Evolutionary conservation across 2,797 vertebrate species (phyloP), one percentile per base, ranked within the genome.

Genomic region (Clarias platycephalus): DNA sequence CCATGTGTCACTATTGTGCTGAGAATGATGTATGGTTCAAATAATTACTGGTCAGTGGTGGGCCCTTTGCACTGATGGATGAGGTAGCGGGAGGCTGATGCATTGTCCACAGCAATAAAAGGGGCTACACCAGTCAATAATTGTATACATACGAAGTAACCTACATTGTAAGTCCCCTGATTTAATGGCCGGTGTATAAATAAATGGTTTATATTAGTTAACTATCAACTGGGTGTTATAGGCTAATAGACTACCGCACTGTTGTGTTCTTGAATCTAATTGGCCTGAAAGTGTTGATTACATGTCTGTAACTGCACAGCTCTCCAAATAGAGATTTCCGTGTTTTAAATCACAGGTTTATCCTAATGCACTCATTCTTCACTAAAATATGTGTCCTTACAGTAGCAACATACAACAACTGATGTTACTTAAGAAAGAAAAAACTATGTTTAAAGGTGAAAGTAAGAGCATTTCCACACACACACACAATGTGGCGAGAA

Each of bases 11-110:
- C 37, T 79, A 26, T 26, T 79, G 60, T 49, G 34, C 77, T 44
- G 24, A 64, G 60, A 79, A 64, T 79, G 60, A 79, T 49, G 37
- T 64, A 79, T 79, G 63, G 60, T 79, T 8, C 60, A 79, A 49
- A 79, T 79, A 64, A 79, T 79, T 79, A 49, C 77, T 79, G 77
- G 77, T 79, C 77, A 64, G 60, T 49, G 77, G 77, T 49, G 37
- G 77, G 44, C 58, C 24, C 60, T 79, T 64, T 79, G 13, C 77
- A 49, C 15, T 79, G 60, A 64, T 79, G 60, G 77, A 79, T 79
- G 60, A 79, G 37, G 37, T 12, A 63, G 60, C 3, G 8, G 37
- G 37, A 63, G n/a, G 37, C 24, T 63, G 77, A 64, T 26, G 44
- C 77, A 63, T 64, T 79, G 60, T 79, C 60, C 77, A 44, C 1